Base-by-base conservation (phyloP, 2,888 invertebrate genomes). In the Scrobipalpa atriplicella region DNA sequence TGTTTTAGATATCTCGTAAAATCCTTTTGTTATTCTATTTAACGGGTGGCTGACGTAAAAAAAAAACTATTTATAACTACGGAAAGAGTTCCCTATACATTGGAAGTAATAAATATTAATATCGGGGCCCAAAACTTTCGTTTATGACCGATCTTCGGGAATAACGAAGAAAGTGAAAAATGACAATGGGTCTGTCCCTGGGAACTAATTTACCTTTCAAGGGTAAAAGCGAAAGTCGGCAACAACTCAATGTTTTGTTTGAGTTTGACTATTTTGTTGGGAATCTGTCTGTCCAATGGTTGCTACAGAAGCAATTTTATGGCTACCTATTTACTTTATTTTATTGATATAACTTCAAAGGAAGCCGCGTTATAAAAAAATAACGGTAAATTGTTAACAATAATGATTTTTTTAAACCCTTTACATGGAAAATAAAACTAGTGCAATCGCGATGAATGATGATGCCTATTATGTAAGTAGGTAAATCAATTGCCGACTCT, bases 31-130 rank as follows among this genome's bases (percentile, higher is more conserved):
- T 87, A 85, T 83, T 81, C 81, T 80, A 81, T 88, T 85, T 87
- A 84, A 88, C 85, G 87, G 86, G 87, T 86, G 85, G 86, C 82
- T 82, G 74, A 79, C 82, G 82, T 87, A 87, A 88, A 87, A 87
- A n/a, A 84, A 80, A 79, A 75, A 75, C 87, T 90, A 91, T 91
- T 91, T 90, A 87, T 91, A 89, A 84, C 80, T 78, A 81, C 81
- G 80, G 83, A 86, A 85, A 88, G 84, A 87, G 84, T 86, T 85
- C 78, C 77, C 78, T 82, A 81, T 81, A 83, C 80, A 83, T 83
- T 82, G 78, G 72, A 78, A 78, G 85, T 79, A 84, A 87, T 92
- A 90, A 90, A 90, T 90, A 88, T 88, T 89, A 90, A 89, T 90
- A 89, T 83, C 72, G 79, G 70, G 69, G 71, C 70, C 75, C 78